These are phyloP conservation scores for Lophius piscatorius DNA, from an alignment of 2,113 vertebrate species.

Conservation along the genomic window DNA sequence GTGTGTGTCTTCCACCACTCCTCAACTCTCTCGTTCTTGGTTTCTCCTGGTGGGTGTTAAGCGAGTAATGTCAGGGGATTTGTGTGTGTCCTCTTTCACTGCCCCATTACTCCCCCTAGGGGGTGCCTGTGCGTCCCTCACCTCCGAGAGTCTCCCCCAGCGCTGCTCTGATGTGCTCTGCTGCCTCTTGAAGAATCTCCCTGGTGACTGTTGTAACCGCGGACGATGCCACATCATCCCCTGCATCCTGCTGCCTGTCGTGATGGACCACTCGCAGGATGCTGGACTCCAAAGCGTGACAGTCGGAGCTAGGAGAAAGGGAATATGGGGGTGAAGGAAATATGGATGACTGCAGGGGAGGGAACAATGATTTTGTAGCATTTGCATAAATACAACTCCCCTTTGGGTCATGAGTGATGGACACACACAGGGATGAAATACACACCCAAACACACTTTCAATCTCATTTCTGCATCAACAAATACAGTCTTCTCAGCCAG, in stretches of 20 bases:
- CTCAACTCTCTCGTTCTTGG: slow-evolving; percentile 77
- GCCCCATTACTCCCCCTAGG: slow-evolving; percentile 89
- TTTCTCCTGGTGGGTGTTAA: slow-evolving; percentile 91
- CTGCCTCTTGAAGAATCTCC: slow-evolving; percentile 92
- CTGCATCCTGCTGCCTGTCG: slow-evolving; percentile 75
- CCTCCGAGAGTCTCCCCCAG: slow-evolving; percentile 93
- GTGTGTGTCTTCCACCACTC: slow-evolving; percentile 68
- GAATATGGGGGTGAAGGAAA: slow-evolving; percentile 41
- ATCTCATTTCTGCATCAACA: slow-evolving; percentile 36
- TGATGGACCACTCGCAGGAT: slow-evolving; percentile 89
- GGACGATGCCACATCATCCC: slow-evolving; percentile 75
- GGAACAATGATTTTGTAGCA: slow-evolving; percentile 43
- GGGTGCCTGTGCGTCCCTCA: slow-evolving; percentile 84
- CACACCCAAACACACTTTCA: slow-evolving; percentile 27
- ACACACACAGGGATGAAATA: slow-evolving; percentile 30
- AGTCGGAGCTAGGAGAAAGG: slow-evolving; percentile 80
- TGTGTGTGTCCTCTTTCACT: slow-evolving; percentile 84
- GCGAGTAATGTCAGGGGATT: slow-evolving; percentile 89
- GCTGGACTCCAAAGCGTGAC: slow-evolving; percentile 84
- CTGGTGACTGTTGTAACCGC: slow-evolving; percentile 84
- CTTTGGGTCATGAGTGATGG: slow-evolving; percentile 40
- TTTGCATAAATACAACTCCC: slow-evolving; percentile 59
- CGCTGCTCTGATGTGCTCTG: slow-evolving; percentile 87
- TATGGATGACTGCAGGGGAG: slow-evolving; percentile 40
- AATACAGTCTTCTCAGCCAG: slow-evolving; percentile 12